Base-by-base conservation (phyloP, 2,113 vertebrate species). In the Pyxicephalus adspersus region DNA sequence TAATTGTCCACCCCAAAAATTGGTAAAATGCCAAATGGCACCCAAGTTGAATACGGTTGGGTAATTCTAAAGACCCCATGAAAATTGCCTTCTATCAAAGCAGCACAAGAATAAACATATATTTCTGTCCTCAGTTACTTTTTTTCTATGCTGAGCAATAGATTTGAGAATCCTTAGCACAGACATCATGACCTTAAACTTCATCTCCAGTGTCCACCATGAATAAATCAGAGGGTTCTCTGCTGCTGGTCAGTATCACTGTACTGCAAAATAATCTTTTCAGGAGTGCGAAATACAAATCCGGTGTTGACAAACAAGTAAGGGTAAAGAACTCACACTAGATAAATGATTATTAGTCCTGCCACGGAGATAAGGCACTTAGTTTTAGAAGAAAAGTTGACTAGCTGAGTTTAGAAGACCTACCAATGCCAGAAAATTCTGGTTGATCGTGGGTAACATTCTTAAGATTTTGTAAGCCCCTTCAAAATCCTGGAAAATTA, bases 141-240 rank as follows among this genome's bases (percentile, higher is more conserved):
- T 16, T 23, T 5, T 11, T 16, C 8, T 3, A 25, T 45, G 26
- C 7, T 54, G 67, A 15, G 16, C 50, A 52, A 25, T 4, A 5
- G 20, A n/a, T 31, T 19, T 2, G 13, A 73, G 51, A 77, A 77
- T 77, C 45, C 28, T 31, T 64, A 26, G 45, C n/a, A 22, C 20
- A 77, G 38, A 77, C 75, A 66, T 55, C 63, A 65, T 60, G 75
- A 77, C 76, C 64, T 66, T 77, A 66, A 77, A 66, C 63, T 61
- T 77, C 75, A 65, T 77, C 76, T 79, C 76, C 22, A 68, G 76
- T 79, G 76, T 79, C 76, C 58, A 34, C 26, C 38, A 79, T 79
- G 28, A 79, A 79, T 79, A 67, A 79, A 79, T 79, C 58, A 79
- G 76, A 66, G 26, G 54, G 50, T 67, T 79, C 64, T 68, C 51